Base-by-base conservation (phyloP, 2,888 invertebrate species). In the Perithous albicinctus region DNA sequence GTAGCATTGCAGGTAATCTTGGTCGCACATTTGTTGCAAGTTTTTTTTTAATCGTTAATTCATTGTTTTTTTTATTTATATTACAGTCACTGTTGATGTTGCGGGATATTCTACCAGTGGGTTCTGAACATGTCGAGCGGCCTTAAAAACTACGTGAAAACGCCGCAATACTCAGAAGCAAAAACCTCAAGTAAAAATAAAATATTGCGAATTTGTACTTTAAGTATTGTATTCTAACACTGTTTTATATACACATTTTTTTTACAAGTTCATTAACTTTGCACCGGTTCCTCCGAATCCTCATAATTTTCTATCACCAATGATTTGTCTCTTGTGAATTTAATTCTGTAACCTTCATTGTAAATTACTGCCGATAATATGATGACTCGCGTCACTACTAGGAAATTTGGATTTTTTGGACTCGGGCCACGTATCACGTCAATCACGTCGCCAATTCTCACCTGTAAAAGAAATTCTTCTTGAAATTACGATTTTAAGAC, bases 221-320 rank as follows among this genome's bases (percentile, higher is more conserved):
- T 46, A 69, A 35, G 2, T 46, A 41, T 59, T 69, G 23, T 66
- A n/a, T 41, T 63, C 43, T 74, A 73, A 59, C 56, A 6, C 7
- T 69, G 38, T 38, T 74, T 48, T 66, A 43, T 29, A 43, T 63
- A 67, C 3, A 59, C 3, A 59, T 38, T 48, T 67, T 66, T 51
- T 41, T n/a, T 64, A 46, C 64, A 54, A 78, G 7, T 51, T 73
- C 41, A 76, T 76, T 23, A 63, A 46, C 15, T 10, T n/a, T 32
- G 46, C 41, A 59, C 29, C 7, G 76, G 74, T 89, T 94, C 94
- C 88, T 93, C 94, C 23, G 94, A 93, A 15, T 95, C 94, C 12
- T 90, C 89, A 92, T 97, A 97, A 90, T 97, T 96, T 87, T 97
- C 96, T 83, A 97, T 94, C 0, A 95, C 93, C 85, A 97, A 93